Percentiles rank a stretch among this genome's conserved stretches.
These are phyloP conservation scores for Hemibagrus guttatus DNA, from an alignment of 2,797 vertebrate species.

Conservation along the genomic window DNA sequence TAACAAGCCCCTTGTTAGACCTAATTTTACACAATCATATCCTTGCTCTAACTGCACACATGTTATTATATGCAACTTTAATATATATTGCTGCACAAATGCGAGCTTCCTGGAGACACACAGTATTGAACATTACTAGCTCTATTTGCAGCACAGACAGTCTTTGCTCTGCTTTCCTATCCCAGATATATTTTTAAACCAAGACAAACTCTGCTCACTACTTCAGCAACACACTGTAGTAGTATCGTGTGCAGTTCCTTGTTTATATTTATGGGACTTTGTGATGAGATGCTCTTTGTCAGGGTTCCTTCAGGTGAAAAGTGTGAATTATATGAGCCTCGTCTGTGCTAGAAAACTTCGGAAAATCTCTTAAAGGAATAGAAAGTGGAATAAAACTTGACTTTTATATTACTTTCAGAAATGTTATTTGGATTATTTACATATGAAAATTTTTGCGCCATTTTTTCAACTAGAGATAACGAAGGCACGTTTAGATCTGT, in stretches of 20 bases:
- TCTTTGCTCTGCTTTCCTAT: neutral
- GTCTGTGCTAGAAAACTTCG: neutral
- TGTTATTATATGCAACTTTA: neutral
- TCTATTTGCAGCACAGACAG: neutral
- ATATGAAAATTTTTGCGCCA: neutral
- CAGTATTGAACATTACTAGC: neutral
- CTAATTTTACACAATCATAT: neutral
- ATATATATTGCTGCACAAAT: neutral
- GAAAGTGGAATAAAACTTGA: slow-evolving; percentile 5
- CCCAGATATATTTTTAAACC: neutral
- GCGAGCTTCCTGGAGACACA: neutral
- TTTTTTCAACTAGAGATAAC: neutral
- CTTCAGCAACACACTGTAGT: neutral
- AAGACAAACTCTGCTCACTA: neutral
- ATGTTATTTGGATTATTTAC: neutral
- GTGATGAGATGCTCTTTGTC: neutral
- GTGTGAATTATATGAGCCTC: neutral
- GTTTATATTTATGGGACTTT: slow-evolving; percentile 1
- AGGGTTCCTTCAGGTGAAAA: slow-evolving; percentile 6
- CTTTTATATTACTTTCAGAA: slow-evolving; percentile 5
- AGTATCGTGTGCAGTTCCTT: neutral
- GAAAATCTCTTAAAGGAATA: neutral
- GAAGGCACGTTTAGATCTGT: neutral
- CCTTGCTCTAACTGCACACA: neutral
- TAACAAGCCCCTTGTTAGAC: no score